phyloP scores from a whole-genome alignment of 2,797 vertebrate genomes.

The Potorous gilbertii region DNA sequence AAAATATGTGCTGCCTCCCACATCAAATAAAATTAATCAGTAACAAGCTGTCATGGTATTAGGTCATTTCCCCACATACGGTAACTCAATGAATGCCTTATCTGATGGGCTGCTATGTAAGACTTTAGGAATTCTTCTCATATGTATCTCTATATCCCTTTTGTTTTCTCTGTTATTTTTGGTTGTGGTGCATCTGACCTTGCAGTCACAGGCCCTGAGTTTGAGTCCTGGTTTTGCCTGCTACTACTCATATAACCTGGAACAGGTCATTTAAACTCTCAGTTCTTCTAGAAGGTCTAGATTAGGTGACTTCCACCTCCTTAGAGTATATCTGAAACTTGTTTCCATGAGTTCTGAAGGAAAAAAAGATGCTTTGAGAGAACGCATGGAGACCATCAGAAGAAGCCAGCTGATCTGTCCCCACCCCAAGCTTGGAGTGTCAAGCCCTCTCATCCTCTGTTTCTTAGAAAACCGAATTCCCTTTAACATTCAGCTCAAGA shows the following conservation, averaged over 20 bases:
- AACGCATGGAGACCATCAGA: not conserved
- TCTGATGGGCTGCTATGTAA: conserved; percentile 3
- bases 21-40: conserved; percentile 49
- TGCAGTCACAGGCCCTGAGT: not conserved
- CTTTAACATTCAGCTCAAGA: not conserved
- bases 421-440: not conserved
- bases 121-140: conserved; percentile 6
- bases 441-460: not conserved
- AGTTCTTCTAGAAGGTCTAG: not conserved
- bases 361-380: not conserved
- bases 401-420: not conserved
- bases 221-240: not conserved
- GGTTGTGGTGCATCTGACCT: not conserved
- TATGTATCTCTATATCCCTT: not conserved
- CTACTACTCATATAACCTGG: not conserved
- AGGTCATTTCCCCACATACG: conserved; percentile 8
- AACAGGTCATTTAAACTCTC: not conserved
- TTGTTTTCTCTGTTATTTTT: not conserved
- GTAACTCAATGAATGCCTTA: not conserved
- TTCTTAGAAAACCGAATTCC: not conserved
- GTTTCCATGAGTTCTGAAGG: not conserved
- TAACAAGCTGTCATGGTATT: not conserved
- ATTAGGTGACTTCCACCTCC: not conserved
- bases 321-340: not conserved
- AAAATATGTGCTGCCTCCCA: conserved; percentile 50